Evolutionary conservation across 1,140 invertebrate species (phyloP), one percentile per base, ranked within the genome.

Genomic region (Schlechtendalia chinensis): DNA sequence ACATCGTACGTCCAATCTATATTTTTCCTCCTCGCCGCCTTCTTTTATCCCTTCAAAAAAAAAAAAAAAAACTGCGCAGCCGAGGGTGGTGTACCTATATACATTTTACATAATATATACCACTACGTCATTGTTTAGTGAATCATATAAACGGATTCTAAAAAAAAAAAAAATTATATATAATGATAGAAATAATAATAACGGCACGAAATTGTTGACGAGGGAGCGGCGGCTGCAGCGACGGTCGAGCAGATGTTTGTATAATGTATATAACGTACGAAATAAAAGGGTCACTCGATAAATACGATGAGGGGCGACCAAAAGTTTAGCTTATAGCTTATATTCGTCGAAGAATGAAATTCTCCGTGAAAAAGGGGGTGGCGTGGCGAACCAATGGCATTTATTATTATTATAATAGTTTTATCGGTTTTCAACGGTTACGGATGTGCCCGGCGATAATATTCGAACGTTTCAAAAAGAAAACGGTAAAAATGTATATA

Each of bases 221-320:
- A 50, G 8, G 58, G 8, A 39, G 32, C 32, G 32, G 32, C 3
- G 32, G 32, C 32, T 4, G 32, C 32, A 8, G 32, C 32, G 3
- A 39, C 32, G 32, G 45, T 16, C 14, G 39, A 47, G 75, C 75
- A 79, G 75, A 79, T 79, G 75, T 79, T 79, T 63, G 10, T 63
- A 3, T n/a, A n/a, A n/a, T 39, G 3, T 8, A 8, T 39, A 39
- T 39, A 39, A 39, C 32, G 32, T 59, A 54, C 17, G 29, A 29
- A 72, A 72, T 54, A 47, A 63, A 61, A 50, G 75, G 75, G 75
- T 79, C 75, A 63, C 58, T 39, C 27, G 58, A 39, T 39, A 39
- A 39, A 39, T 8, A 8, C 2, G 39, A 69, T 24, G 16, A 53
- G 27, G 75, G 58, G 22, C 4, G 17, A 59, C 17, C 39, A 50